Percentiles rank a stretch among this genome's conserved stretches.
These are phyloP conservation scores for Myocastor coypus DNA, from an alignment of 2,113 vertebrate species.

Conservation along the genomic window DNA sequence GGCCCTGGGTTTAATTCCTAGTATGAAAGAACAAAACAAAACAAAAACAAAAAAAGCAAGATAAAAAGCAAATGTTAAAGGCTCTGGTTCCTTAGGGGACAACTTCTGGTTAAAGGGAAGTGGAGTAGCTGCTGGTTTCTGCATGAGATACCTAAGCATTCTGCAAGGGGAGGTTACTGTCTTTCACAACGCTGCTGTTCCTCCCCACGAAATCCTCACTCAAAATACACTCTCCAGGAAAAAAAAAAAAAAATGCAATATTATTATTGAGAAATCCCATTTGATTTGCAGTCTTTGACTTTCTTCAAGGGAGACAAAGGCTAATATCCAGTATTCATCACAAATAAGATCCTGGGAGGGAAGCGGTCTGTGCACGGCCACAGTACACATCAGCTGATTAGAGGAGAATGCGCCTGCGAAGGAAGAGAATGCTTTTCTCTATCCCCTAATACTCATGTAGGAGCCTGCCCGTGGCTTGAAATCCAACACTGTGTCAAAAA, in stretches of 20 bases:
- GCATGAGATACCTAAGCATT: neutral
- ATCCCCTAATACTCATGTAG: neutral
- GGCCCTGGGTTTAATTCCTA: neutral
- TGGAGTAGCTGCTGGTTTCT: neutral
- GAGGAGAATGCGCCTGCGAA: neutral
- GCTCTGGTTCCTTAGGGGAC: neutral
- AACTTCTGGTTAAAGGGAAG: neutral
- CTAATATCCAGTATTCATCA: neutral
- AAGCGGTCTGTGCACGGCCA: neutral
- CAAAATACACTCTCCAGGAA: neutral
- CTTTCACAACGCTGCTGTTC: neutral
- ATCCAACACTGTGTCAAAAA: slow-evolving; percentile 17
- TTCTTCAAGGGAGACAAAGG: neutral
- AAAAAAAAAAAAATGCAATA: neutral
- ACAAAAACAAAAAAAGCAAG: neutral
- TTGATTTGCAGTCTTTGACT: neutral
- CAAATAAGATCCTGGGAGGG: neutral
- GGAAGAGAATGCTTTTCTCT: neutral
- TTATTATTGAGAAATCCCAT: slow-evolving; percentile 28
- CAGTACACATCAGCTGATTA: slow-evolving; percentile 1
- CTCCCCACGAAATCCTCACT: neutral
- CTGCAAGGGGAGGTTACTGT: neutral
- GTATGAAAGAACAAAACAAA: neutral
- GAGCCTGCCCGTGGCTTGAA: neutral
- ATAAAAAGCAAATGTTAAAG: slow-evolving; percentile 21